Base-by-base conservation (phyloP, 2,113 vertebrate genomes). In the Vidua macroura region DNA sequence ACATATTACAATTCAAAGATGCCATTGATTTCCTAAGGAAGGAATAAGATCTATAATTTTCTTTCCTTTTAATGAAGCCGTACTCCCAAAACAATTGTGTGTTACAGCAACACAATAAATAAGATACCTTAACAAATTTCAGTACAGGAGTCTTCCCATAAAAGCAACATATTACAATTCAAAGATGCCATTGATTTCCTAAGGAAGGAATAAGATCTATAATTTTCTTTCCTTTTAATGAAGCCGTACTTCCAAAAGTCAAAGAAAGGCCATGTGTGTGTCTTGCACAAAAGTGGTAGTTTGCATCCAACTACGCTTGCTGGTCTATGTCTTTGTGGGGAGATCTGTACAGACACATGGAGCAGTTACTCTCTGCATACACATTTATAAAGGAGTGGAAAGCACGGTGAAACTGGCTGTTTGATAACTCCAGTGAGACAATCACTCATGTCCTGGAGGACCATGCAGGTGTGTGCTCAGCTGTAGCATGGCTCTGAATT, bases 261-360 rank as follows among this genome's bases (percentile, higher is more conserved):
- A 74, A 53, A 46, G n/a, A 62, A 77, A 86, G 46, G 15, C 28
- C 28, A 2, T 37, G 7, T 64, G 19, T 69, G 41, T 59, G 21
- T 58, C 44, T 75, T 59, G n/a, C 62, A 66, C 46, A 14, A 48
- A 79, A 43, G 31, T 43, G 87, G 62, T 72, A 44, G 31, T 77
- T 90, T 81, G 22, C 53, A 22, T 90, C 43, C 62, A 64, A 4
- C 21, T n/a, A 55, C 1, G 3, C 43, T 63, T 11, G 23, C 20
- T 86, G 49, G 35, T 75, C 9, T 52, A 46, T 53, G 37, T 52
- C 31, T 37, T 78, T 77, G 13, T 66, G 30, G 17, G 31, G 33
- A 53, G 15, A 16, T 33, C 31, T 0, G 0, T 37, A 46, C 56
- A 79, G 51, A n/a, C 15, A 17, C 6, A 5, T 1, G 7, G 62